Evolutionary conservation across 2,888 invertebrate genomes (phyloP).

Genomic region (Allacma fusca): DNA sequence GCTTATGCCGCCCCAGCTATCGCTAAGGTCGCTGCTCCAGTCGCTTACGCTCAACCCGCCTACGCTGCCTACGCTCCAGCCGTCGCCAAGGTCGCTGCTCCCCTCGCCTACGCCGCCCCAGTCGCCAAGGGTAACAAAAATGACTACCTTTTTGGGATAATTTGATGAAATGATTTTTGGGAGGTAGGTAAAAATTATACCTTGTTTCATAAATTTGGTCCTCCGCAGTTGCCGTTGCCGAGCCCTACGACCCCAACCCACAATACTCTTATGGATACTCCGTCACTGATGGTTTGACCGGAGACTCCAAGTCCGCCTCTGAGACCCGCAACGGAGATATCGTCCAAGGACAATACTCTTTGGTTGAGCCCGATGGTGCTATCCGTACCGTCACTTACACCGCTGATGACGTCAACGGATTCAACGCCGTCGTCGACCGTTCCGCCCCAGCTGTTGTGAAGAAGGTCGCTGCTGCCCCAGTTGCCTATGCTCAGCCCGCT

Average conservation of each 20-base stretch:
- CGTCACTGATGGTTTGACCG: slow-evolving; percentile 48
- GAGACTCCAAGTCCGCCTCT: slow-evolving; percentile 43
- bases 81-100: not conserved
- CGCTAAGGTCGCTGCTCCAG: not conserved
- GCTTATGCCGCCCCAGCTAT: slow-evolving; percentile 18
- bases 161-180: not conserved
- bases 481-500: too few relatives aligned
- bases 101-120: not conserved
- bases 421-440: slow-evolving; percentile 45
- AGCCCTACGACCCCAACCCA: slow-evolving; percentile 52
- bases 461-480: too few relatives aligned
- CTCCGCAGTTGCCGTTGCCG: slow-evolving; percentile 38
- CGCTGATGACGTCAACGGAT: slow-evolving; percentile 46
- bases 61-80: slow-evolving; percentile 13
- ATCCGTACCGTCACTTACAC: slow-evolving; percentile 47
- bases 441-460: too few relatives aligned
- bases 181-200: not conserved
- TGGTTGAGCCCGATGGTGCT: slow-evolving; percentile 47
- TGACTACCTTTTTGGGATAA: too few relatives aligned
- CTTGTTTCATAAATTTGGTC: not conserved
- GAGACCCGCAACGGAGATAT: slow-evolving; percentile 39
- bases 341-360: slow-evolving; percentile 46
- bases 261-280: slow-evolving; percentile 51
- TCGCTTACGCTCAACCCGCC: not conserved
- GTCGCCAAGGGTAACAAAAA: slow-evolving; percentile 26